Percentiles rank a stretch among this genome's conserved stretches.
Evolutionary conservation across 1,140 invertebrate genomes (phyloP).

Genomic region (Drosophila eugracilis): DNA sequence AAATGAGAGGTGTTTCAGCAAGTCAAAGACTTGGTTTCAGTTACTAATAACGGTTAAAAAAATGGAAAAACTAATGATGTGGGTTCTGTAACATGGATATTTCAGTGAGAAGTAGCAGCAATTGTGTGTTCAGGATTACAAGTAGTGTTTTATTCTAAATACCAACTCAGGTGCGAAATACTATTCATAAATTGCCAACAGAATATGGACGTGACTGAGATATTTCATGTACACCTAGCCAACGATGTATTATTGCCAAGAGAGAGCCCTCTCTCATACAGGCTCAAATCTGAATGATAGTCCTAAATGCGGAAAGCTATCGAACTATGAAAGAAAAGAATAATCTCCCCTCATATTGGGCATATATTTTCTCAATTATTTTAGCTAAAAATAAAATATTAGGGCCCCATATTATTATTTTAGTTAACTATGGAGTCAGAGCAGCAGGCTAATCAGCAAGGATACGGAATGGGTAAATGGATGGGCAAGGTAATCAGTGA

Average conservation of each 20-base stretch:
- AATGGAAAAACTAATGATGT: constrained; percentile 2
- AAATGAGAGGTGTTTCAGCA: not conserved
- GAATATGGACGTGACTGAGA: constrained; percentile 22
- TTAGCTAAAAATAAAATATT: too few species aligned
- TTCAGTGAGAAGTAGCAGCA: constrained; percentile 3
- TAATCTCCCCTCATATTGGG: not conserved
- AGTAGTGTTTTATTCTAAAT: not conserved
- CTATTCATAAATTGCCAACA: not conserved
- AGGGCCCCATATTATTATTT: too few species aligned
- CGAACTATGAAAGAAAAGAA: not conserved
- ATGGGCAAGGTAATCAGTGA: constrained; percentile 15
- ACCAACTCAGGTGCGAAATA: not conserved
- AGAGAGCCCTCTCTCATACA: constrained; percentile 2
- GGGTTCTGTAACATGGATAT: not conserved
- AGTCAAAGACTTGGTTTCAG: not conserved
- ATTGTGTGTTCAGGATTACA: constrained; percentile 1
- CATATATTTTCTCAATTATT: too few species aligned
- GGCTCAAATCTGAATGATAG: constrained; percentile 2
- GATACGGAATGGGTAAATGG: constrained; percentile 37
- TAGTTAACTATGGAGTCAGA: not conserved
- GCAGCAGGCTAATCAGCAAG: constrained; percentile 29
- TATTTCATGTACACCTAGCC: constrained; percentile 10
- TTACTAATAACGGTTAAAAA: not conserved
- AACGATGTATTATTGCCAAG: constrained; percentile 2
- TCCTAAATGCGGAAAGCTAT: constrained; percentile 15